Evolutionary conservation across 2,888 invertebrate species (phyloP).

Genomic region (Gibbula magus): DNA sequence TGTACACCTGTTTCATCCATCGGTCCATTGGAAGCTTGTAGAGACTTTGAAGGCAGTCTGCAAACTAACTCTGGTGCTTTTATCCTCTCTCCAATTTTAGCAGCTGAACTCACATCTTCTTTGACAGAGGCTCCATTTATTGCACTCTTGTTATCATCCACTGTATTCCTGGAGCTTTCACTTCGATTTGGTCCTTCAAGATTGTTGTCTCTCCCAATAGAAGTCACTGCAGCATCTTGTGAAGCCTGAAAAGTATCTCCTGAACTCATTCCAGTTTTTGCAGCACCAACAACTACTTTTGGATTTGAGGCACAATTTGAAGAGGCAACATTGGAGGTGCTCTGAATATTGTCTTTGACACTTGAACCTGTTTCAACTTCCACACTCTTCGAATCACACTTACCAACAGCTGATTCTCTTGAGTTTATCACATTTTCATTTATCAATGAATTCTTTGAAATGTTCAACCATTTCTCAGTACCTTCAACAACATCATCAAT

Average conservation of each 20-base stretch:
- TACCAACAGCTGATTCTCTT: too few species aligned
- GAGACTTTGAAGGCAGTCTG: neutral
- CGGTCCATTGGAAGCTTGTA: neutral
- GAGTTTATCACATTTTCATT: constrained; percentile 22
- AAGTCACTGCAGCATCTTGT: neutral
- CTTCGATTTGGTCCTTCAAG: neutral
- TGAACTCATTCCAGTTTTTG: neutral
- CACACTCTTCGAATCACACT: too few species aligned
- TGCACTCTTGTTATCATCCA: neutral
- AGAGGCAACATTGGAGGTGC: neutral
- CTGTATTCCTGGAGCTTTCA: too few species aligned
- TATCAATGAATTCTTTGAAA: too few species aligned
- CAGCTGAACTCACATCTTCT: too few species aligned
- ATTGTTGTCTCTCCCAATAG: too few species aligned
- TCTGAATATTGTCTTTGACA: too few species aligned
- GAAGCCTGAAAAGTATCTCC: neutral
- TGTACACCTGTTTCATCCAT: neutral
- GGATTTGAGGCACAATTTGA: neutral
- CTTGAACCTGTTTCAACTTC: too few species aligned
- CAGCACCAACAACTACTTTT: neutral
- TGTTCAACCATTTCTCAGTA: too few species aligned
- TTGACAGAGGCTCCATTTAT: too few species aligned
- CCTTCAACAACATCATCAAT: neutral
- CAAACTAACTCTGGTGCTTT: neutral
- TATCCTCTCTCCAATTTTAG: too few species aligned